Percentiles rank a stretch among this genome's conserved stretches.
Evolutionary conservation across 92 coral and sea anemone genomes (phyloP).

Genomic region (Nematostella vectensis): DNA sequence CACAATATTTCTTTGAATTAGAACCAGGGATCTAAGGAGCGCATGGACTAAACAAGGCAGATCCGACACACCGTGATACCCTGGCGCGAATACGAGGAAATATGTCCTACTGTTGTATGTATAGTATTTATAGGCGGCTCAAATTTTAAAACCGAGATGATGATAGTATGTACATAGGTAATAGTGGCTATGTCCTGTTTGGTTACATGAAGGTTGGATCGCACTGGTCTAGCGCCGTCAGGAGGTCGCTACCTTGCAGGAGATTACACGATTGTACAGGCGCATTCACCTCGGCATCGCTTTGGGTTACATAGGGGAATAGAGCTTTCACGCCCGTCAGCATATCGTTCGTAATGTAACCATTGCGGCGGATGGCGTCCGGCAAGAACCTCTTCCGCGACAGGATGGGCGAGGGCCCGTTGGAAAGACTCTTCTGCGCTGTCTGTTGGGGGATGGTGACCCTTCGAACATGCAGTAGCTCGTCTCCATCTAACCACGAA

Average conservation of each 20-base stretch:
- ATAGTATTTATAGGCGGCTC: no score
- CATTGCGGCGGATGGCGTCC: constrained; percentile 36
- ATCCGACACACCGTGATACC: no score
- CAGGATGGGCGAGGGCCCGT: constrained; percentile 26
- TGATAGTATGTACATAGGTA: no score
- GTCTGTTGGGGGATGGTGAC: background rate
- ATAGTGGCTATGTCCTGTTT: no score
- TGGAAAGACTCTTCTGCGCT: constrained; percentile 29
- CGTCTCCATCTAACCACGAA: constrained; percentile 62
- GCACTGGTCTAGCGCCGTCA: constrained; percentile 61
- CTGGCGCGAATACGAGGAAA: no score
- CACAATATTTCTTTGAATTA: no score
- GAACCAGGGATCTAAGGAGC: no score
- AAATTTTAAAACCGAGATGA: no score
- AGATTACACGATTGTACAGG: constrained; percentile 67
- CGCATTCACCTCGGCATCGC: constrained; percentile 83
- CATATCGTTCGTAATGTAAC: constrained; percentile 64
- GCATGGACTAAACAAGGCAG: no score
- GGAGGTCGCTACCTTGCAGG: constrained; percentile 80
- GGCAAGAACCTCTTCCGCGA: constrained; percentile 39
- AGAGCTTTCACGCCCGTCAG: constrained; percentile 34
- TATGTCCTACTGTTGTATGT: no score
- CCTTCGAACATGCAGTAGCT: constrained; percentile 9
- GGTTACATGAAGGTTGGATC: no score
- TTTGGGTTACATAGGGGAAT: constrained; percentile 56